Evolutionary conservation across 1,140 invertebrate species (phyloP), one percentile per base, ranked within the genome.

Genomic region (Leucophenga varia): DNA sequence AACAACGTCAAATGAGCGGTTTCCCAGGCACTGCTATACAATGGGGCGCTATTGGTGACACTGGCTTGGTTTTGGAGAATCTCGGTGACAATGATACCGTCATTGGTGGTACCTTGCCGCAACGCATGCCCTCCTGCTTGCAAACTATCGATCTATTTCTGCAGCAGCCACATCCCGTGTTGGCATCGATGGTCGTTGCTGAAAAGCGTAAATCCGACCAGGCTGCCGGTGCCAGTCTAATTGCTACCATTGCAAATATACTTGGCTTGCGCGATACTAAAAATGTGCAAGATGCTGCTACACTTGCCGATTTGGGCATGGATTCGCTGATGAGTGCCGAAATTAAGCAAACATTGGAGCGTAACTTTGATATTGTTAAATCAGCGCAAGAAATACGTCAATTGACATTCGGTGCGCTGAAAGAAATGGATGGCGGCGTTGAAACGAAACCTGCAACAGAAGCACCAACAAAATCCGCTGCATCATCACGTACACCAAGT

Each of bases 271-370:
- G 97, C 63, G 90, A 97, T 61, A 68, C 84, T 0, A 86, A 82
- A 44, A 86, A 85, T 37, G 79, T 97, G 3, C 86, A 88, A 39
- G 76, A 82, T 21, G 81, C 83, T 5, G 81, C 86, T 1, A 89
- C 84, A 16, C 77, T 99, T 5, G 89, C 89, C 10, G 95, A 98
- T 72, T 80, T 98, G 6, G 95, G 96, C 37, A 92, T 98, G 85
- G 96, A 98, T 68, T 97, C 94, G 0, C 78, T 99, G 25, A 98
- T 98, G 95, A 93, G 93, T 43, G 93, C 96, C 0, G 96, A 98
- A 80, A 94, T 98, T 49, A 97, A 97, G 77, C 95, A 98, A 74
- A 93, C 90, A 0, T 76, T 98, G 7, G 95, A 98, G 74, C 82
- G 93, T 43, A 91, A 92, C 55, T 95, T 89, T 76, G 93, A 97